Base-by-base conservation (phyloP, 1,140 invertebrate genomes). In the Drosophila watanabei region DNA sequence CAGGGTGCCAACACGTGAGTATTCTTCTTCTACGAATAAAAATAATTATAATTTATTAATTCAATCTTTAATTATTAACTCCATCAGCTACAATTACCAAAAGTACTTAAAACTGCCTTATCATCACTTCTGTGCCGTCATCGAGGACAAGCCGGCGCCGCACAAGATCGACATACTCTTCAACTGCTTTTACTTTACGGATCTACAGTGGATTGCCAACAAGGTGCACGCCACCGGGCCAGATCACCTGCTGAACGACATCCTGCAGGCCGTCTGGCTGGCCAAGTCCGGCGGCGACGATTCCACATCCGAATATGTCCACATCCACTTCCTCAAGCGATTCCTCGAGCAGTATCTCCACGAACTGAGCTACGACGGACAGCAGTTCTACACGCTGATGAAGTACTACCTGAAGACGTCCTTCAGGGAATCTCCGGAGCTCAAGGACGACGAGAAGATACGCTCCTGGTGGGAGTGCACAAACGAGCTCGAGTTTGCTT, bases 51-150 rank as follows among this genome's bases (percentile, higher is more conserved):
- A 30, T 1, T 51, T 5, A n/a, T 30, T 30, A 11, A 30, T 51
- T 6, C 0, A 33, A 52, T 7, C 6, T n/a, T 52, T 0, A 11
- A 11, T 30, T 0, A 6, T 7, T 4, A 18, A 11, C 2, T 9
- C 0, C 7, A 9, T 37, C 90, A 96, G 96, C 87, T 96, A 96
- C 92, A 97, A 98, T 93, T 94, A 95, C n/a, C 94, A 97, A 90
- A 97, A 96, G 94, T 94, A 97, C 48, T 96, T 97, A 93, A 97
- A 98, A 93, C 94, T 98, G 48, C 97, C 97, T 59, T 97, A 95
- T 93, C 96, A 97, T 76, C 93, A 92, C 66, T 92, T 93, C 69
- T 92, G 91, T 89, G 81, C 86, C 72, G 83, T 92, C 43, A 91
- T 92, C 71, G 92, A 93, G 79, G 89, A 93, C 37, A 90, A 92